phyloP scores from a whole-genome alignment of 2,888 invertebrate species.

The Troides aeacus region DNA sequence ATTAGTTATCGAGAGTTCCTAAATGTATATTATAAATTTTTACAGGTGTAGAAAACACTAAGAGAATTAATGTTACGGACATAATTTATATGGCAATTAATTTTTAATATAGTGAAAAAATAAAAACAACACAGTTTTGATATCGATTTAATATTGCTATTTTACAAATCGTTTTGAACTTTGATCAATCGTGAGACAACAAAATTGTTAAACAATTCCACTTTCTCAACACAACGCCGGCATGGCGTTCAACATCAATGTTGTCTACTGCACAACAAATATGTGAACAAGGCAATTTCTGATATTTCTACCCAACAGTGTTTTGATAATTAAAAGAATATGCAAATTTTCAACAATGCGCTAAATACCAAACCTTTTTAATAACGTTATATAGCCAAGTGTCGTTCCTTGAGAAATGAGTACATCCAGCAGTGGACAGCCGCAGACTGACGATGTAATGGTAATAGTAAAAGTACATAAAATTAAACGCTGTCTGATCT shows the following conservation, averaged over 20 bases:
- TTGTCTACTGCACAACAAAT: constrained; percentile 43
- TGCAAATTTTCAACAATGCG: neutral
- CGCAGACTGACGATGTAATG: too few relatives aligned
- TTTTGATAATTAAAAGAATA: neutral
- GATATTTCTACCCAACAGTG: constrained; percentile 28
- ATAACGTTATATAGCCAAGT: too few relatives aligned
- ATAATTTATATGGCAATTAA: neutral
- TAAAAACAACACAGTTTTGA: constrained; percentile 41
- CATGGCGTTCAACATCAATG: constrained; percentile 35
- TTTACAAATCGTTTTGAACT: constrained; percentile 73
- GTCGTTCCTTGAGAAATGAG: too few relatives aligned
- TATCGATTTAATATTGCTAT: constrained; percentile 73
- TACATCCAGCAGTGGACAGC: too few relatives aligned
- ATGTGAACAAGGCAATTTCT: constrained; percentile 40
- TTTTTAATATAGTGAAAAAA: neutral
- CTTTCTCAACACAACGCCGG: constrained; percentile 34
- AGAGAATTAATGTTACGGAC: too few relatives aligned
- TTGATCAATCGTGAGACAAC: constrained; percentile 68
- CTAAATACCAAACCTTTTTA: neutral
- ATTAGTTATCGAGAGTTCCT: too few relatives aligned
- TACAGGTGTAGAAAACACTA: too few relatives aligned
- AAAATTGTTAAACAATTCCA: constrained; percentile 51
- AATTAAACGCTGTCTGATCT: too few relatives aligned
- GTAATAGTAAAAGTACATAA: too few relatives aligned
- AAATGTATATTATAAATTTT: too few relatives aligned